These are phyloP conservation scores for Sphecodes monilicornis DNA, from an alignment of 2,888 invertebrate species.

Conservation along the genomic window DNA sequence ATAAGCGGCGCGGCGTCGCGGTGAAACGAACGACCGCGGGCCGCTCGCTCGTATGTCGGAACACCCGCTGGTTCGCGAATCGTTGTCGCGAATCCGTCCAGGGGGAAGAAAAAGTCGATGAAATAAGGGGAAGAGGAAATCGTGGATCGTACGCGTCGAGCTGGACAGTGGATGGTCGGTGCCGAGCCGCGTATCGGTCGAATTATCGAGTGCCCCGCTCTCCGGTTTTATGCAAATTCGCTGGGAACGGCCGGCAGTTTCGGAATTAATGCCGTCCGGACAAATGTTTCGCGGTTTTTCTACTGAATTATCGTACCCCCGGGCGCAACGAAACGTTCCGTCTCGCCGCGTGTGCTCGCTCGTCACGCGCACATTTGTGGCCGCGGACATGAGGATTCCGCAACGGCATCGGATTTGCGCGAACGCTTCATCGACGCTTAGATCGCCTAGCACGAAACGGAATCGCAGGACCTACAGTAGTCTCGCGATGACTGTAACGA, in stretches of 20 bases:
- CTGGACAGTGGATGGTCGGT: background rate
- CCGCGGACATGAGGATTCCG: background rate
- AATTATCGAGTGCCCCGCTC: constrained; percentile 75
- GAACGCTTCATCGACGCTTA: background rate
- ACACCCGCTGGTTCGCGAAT: background rate
- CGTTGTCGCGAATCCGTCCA: background rate
- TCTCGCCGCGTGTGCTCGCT: constrained; percentile 19
- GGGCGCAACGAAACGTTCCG: constrained; percentile 63
- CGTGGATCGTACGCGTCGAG: background rate
- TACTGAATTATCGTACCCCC: constrained; percentile 73
- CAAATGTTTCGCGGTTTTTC: constrained; percentile 76
- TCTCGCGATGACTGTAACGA: too few species aligned
- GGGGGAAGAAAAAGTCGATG: constrained; percentile 43
- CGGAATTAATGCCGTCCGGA: constrained; percentile 73
- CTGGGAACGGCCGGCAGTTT: constrained; percentile 64
- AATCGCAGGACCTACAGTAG: too few species aligned
- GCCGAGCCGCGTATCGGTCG: constrained; percentile 66
- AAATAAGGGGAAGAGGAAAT: constrained; percentile 44
- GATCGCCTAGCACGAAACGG: background rate
- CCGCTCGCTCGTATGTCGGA: background rate
- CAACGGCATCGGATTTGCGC: background rate
- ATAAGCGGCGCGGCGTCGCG: constrained; percentile 51
- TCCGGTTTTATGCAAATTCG: constrained; percentile 75
- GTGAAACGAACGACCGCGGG: constrained; percentile 17
- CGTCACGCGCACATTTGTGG: background rate